Evolutionary conservation across 2,113 vertebrate species (phyloP).

Genomic region (Dascyllus trimaculatus): DNA sequence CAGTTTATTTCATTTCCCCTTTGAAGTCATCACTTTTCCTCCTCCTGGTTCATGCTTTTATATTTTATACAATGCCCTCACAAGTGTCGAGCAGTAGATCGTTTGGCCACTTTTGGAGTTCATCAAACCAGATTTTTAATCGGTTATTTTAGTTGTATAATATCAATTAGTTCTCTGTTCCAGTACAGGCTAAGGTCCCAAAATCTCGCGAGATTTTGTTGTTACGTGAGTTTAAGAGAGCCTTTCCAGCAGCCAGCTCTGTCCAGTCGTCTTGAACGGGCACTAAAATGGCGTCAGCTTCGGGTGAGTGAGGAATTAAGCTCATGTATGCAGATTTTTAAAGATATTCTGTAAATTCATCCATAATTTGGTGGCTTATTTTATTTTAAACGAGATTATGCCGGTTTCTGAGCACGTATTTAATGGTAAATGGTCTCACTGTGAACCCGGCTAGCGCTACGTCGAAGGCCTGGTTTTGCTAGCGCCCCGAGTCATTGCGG

Average conservation of each 20-base stretch:
- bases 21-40: too few relatives aligned
- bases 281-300: conserved; percentile 84
- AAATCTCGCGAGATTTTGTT: conserved; percentile 57
- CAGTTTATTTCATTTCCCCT: too few relatives aligned
- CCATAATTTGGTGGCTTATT: rapidly evolving
- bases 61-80: too few relatives aligned
- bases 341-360: neutral
- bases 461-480: conserved; percentile 52
- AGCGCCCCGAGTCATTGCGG: neutral
- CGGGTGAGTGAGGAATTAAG: conserved; percentile 69
- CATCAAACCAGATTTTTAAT: too few relatives aligned
- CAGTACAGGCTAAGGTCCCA: too few relatives aligned
- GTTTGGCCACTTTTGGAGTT: too few relatives aligned
- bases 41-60: too few relatives aligned
- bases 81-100: too few relatives aligned
- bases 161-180: neutral
- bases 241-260: neutral
- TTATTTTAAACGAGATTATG: rapidly evolving
- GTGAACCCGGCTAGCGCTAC: neutral
- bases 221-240: neutral
- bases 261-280: conserved; percentile 42
- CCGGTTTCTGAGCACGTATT: neutral
- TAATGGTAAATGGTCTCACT: neutral
- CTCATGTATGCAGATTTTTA: neutral
- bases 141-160: too few relatives aligned